Evolutionary conservation across 1,140 invertebrate genomes (phyloP).

Genomic region (Pseudobourletiella spinata): DNA sequence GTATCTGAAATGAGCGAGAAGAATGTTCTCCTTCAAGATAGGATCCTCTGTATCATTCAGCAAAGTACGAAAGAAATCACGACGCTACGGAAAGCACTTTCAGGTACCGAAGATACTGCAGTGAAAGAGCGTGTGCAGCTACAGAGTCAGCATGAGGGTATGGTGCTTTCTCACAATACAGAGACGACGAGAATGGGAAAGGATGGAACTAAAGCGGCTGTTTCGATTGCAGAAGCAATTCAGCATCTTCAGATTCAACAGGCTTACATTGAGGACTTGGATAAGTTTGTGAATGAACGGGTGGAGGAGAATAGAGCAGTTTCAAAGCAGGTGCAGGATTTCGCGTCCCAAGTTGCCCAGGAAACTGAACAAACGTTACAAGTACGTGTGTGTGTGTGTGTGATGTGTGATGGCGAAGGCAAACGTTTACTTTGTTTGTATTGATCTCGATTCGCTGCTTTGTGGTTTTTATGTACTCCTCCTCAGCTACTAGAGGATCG

Average conservation of each 20-base stretch:
- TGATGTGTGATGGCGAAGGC: background rate
- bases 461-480: too few species aligned
- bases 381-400: background rate
- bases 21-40: background rate
- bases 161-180: too few species aligned
- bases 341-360: constrained; percentile 4
- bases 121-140: background rate
- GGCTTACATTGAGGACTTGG: constrained; percentile 7
- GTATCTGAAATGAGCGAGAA: background rate
- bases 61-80: background rate
- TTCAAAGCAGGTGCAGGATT: constrained; percentile 4
- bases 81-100: background rate
- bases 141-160: constrained; percentile 4
- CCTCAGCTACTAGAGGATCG: background rate
- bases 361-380: constrained; percentile 6
- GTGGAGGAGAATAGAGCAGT: background rate
- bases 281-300: background rate
- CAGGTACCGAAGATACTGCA: background rate
- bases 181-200: too few species aligned
- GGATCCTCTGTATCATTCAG: background rate
- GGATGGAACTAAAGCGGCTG: too few species aligned
- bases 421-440: too few species aligned
- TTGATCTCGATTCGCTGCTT: too few species aligned
- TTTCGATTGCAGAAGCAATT: background rate
- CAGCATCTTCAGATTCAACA: constrained; percentile 6